Conservation (phyloP, 2,113 vertebrate genomes). For the Merops nubicus region DNA sequence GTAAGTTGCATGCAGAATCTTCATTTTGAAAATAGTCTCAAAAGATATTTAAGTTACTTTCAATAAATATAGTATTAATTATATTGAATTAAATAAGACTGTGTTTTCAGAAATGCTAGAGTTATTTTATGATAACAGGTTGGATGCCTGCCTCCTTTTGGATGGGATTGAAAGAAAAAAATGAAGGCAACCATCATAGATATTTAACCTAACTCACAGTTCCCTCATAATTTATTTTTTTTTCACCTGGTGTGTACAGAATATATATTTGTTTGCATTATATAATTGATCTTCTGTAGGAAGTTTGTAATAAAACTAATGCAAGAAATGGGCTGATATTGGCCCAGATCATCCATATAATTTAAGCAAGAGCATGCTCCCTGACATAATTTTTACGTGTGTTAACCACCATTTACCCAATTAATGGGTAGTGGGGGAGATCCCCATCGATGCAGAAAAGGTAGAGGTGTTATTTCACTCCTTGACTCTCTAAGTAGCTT, state of each 20-base stretch:
- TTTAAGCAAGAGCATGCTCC: background rate
- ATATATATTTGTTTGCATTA: background rate
- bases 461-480: background rate
- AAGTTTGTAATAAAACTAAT: rapidly evolving
- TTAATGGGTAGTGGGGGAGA: too few relatives aligned
- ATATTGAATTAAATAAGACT: background rate
- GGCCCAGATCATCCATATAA: background rate
- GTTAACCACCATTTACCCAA: background rate
- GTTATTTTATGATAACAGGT: background rate
- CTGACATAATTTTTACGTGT: background rate
- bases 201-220: too few relatives aligned
- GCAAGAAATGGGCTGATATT: background rate
- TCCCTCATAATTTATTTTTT: too few relatives aligned
- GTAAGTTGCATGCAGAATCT: background rate
- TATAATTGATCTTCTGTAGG: background rate
- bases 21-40: background rate
- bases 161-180: background rate
- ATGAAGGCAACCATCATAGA: background rate
- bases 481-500: background rate
- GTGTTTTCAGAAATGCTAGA: background rate
- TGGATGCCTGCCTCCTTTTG: background rate
- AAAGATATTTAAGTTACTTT: background rate
- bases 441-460: background rate
- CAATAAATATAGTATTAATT: background rate
- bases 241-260: background rate